These are phyloP conservation scores for Hirtodrosophila trivittata DNA, from an alignment of 2,888 invertebrate species.

Conservation along the genomic window DNA sequence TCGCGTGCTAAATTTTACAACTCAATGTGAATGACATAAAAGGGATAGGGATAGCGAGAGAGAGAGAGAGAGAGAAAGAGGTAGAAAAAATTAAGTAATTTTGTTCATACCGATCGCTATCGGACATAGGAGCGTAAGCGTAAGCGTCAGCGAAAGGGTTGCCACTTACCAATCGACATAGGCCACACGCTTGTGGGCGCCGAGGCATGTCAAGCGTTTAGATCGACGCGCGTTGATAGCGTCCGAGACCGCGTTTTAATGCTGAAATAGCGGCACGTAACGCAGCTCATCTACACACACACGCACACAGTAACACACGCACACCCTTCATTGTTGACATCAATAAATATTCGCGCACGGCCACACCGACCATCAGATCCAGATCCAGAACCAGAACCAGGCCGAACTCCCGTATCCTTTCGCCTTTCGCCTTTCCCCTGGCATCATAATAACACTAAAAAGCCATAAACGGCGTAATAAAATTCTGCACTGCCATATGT, in stretches of 20 bases:
- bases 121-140: constrained; percentile 32
- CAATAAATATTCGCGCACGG: constrained; percentile 78
- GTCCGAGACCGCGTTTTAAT: constrained; percentile 69
- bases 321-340: constrained; percentile 62
- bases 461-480: constrained; percentile 79
- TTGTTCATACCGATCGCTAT: constrained; percentile 69
- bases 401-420: constrained; percentile 1
- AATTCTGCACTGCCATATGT: constrained; percentile 79
- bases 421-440: constrained; percentile 6
- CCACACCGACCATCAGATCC: constrained; percentile 34
- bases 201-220: constrained; percentile 73
- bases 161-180: constrained; percentile 56
- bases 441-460: constrained; percentile 71
- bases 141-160: constrained; percentile 60
- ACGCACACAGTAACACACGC: constrained; percentile 7
- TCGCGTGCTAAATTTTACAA: constrained; percentile 62
- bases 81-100: constrained; percentile 71
- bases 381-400: constrained; percentile 12
- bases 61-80: background rate
- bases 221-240: constrained; percentile 67
- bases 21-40: constrained; percentile 36
- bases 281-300: constrained; percentile 31
- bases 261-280: constrained; percentile 68
- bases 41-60: background rate
- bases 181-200: constrained; percentile 63